Evolutionary conservation across 2,888 invertebrate genomes (phyloP).

Genomic region (Drosophila bunnanda): DNA sequence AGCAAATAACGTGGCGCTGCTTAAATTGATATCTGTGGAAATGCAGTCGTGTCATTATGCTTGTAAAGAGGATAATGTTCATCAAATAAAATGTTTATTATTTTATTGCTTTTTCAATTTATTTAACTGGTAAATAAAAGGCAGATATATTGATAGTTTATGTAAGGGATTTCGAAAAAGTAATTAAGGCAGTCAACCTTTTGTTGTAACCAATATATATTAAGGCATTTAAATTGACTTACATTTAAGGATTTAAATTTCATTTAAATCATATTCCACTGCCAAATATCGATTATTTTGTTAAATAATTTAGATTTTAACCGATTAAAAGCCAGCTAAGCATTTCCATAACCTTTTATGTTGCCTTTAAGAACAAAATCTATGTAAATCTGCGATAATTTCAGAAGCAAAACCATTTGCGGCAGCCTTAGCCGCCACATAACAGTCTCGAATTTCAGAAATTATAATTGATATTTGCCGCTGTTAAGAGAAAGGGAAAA

Average conservation of each 20-base stretch:
- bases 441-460: slow-evolving; percentile 43
- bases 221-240: background rate
- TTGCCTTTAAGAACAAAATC: slow-evolving; percentile 4
- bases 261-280: background rate
- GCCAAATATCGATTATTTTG: background rate
- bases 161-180: background rate
- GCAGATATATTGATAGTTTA: background rate
- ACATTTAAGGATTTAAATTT: background rate
- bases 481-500: slow-evolving; percentile 30
- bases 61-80: background rate
- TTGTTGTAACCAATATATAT: background rate
- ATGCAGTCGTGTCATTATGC: slow-evolving; percentile 5
- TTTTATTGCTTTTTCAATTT: slow-evolving; percentile 1
- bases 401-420: slow-evolving; percentile 32
- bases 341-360: background rate
- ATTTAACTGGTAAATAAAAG: background rate
- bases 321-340: background rate
- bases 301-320: no score
- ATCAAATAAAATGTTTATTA: slow-evolving; percentile 13
- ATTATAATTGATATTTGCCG: slow-evolving; percentile 65
- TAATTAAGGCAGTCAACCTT: background rate
- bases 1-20: slow-evolving; percentile 5
- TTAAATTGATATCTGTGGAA: slow-evolving; percentile 10
- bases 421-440: slow-evolving; percentile 24
- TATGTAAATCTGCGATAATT: slow-evolving; percentile 23